Base-by-base conservation (phyloP, 2,797 vertebrate genomes). In the Micromesistius poutassou region DNA sequence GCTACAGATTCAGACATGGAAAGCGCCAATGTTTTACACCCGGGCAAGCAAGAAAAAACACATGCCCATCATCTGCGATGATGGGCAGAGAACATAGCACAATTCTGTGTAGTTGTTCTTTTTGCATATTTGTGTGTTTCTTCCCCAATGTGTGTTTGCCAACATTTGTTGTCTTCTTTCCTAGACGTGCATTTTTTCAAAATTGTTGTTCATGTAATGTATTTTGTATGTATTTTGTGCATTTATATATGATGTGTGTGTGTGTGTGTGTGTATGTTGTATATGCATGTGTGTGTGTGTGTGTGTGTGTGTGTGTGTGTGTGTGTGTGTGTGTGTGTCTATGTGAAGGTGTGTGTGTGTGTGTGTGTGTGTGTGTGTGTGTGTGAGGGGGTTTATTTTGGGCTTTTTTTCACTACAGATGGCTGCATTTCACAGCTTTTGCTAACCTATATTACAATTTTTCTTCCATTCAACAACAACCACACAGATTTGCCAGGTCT, bases 371-470 rank as follows among this genome's bases (percentile, higher is more conserved):
- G 77, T 79, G 84, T 81, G 74, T 72, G 42, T 68, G 66, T 71
- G n/a, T n/a, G n/a, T n/a, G n/a, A 33, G n/a, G n/a, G 77, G 78
- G 84, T 82, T 81, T 81, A 79, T 85, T 79, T 86, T 73, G 72
- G 80, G n/a, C 28, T 68, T 76, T 81, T 83, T 71, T 36, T 74
- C 33, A 25, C 76, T 82, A 77, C 74, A 86, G 71, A 72, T 19
- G 76, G 76, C 50, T 80, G 77, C 74, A 82, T 79, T 79, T 81
- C 40, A 80, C 76, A 76, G 79, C 36, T 31, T 76, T 84, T 84
- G 75, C 73, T 76, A 77, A 82, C 79, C 78, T 78, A 83, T 87
- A 86, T 89, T 80, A 85, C 75, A 83, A 86, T 84, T 80, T 50
- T 81, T 73, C 73, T 76, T 74, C n/a, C 40, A 76, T 84, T 83